Evolutionary conservation across 35 echinoderm and acorn worm species (phyloP).

Genomic region (Apostichopus parvimensis): DNA sequence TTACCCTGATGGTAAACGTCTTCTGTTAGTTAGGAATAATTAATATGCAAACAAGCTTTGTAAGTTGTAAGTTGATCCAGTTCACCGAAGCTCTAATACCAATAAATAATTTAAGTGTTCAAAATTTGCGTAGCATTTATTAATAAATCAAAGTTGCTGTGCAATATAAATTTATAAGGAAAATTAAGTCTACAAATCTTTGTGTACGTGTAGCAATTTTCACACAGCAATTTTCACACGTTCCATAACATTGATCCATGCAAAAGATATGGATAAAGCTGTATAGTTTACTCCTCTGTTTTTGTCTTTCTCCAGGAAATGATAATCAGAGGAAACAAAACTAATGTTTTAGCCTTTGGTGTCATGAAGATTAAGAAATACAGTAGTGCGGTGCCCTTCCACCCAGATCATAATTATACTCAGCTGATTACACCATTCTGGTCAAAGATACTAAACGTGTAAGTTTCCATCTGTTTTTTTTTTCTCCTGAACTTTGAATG

Average conservation of each 20-base stretch:
- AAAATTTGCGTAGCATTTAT: no score
- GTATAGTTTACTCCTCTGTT: not conserved
- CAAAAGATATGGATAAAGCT: not conserved
- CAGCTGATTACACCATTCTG: conserved; percentile 27
- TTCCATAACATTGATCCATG: not conserved
- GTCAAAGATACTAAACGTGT: conserved; percentile 27
- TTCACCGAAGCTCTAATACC: no score
- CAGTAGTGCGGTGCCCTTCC: not conserved
- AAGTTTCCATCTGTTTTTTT: not conserved
- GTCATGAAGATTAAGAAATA: not conserved
- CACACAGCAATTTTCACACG: no score
- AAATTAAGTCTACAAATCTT: no score
- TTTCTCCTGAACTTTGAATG: not conserved
- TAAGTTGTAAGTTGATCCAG: no score
- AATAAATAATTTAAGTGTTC: no score
- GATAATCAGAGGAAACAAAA: not conserved
- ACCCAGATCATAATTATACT: conserved; percentile 19
- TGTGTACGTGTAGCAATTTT: no score
- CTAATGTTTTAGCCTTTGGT: conserved; percentile 12
- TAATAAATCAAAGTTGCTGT: no score
- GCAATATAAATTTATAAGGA: no score
- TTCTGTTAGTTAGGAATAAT: no score
- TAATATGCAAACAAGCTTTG: no score
- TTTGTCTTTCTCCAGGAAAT: not conserved
- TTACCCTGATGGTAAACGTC: no score